These are phyloP conservation scores for Nomada fabriciana DNA, from an alignment of 2,888 invertebrate species.

Conservation along the genomic window DNA sequence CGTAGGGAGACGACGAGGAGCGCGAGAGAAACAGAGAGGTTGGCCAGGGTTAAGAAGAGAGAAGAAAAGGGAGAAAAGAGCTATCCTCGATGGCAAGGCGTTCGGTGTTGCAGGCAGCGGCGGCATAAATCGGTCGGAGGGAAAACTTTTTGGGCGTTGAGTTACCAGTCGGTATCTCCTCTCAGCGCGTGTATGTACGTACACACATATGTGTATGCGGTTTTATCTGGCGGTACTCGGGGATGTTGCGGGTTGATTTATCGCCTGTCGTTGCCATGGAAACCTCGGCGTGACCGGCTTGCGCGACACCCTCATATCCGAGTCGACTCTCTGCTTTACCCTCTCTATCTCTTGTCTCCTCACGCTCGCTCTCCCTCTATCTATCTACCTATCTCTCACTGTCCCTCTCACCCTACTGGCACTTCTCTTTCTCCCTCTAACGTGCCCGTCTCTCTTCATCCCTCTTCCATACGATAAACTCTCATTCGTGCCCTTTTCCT, in stretches of 20 bases:
- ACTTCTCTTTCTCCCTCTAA: slow-evolving; percentile 11
- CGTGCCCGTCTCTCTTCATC: slow-evolving; percentile 23
- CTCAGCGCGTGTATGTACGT: slow-evolving; percentile 52
- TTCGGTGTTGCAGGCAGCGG: slow-evolving; percentile 60
- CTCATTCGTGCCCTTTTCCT: slow-evolving; percentile 39
- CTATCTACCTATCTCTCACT: slow-evolving; percentile 35
- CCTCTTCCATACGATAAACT: slow-evolving; percentile 19
- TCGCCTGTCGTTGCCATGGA: slow-evolving; percentile 83
- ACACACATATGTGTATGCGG: slow-evolving; percentile 78
- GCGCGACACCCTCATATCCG: slow-evolving; percentile 84
- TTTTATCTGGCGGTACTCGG: slow-evolving; percentile 82
- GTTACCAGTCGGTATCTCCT: slow-evolving; percentile 72
- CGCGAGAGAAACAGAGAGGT: neutral
- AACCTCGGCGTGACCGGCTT: slow-evolving; percentile 84
- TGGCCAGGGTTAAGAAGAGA: slow-evolving; percentile 6
- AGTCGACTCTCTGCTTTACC: slow-evolving; percentile 77
- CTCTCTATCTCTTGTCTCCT: slow-evolving; percentile 57
- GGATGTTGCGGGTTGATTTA: slow-evolving; percentile 84
- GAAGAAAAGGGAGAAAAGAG: slow-evolving; percentile 37
- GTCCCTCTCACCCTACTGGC: neutral
- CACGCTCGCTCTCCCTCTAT: slow-evolving; percentile 23
- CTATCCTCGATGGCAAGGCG: slow-evolving; percentile 56
- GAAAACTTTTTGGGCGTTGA: slow-evolving; percentile 73
- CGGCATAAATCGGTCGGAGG: slow-evolving; percentile 75
- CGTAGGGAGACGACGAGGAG: neutral